Conservation (phyloP, 2,113 vertebrate genomes). For the Protobothrops flavoviridis region DNA sequence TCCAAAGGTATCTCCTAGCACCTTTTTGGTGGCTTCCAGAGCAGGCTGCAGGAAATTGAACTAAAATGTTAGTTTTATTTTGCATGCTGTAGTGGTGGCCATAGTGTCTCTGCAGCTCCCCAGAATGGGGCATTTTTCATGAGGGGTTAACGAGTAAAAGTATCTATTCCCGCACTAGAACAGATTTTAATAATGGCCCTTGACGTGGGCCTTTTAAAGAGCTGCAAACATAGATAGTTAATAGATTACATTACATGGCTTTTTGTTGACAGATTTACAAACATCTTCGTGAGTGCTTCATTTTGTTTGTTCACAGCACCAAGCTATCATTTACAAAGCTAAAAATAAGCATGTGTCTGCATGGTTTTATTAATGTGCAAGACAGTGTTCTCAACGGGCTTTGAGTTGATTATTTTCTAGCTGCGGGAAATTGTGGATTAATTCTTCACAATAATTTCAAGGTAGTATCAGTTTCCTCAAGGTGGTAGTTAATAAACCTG, state of each 20-base stretch:
- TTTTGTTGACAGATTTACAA: conserved; percentile 1
- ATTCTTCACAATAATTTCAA: conserved; percentile 19
- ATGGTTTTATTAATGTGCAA: conserved; percentile 35
- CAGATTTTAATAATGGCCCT: background rate
- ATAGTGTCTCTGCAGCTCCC: background rate
- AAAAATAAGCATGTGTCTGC: conserved; percentile 30
- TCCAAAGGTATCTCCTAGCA: background rate
- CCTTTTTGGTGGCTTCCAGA: background rate
- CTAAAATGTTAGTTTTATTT: background rate
- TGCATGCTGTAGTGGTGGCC: background rate
- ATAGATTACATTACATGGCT: background rate
- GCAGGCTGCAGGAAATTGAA: background rate
- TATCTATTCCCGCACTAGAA: background rate
- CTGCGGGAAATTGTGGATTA: conserved; percentile 43
- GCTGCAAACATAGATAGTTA: conserved; percentile 5
- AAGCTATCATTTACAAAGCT: conserved; percentile 21
- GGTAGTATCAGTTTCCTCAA: conserved; percentile 22
- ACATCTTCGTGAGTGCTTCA: background rate
- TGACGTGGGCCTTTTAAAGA: background rate
- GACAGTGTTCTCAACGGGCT: conserved; percentile 11
- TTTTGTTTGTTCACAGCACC: background rate
- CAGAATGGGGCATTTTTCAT: background rate
- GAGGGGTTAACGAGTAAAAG: background rate
- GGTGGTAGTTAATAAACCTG: conserved; percentile 32
- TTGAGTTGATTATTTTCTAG: conserved; percentile 36